These are phyloP conservation scores for Acridotheres tristis DNA, from an alignment of 2,797 vertebrate species.

Conservation along the genomic window DNA sequence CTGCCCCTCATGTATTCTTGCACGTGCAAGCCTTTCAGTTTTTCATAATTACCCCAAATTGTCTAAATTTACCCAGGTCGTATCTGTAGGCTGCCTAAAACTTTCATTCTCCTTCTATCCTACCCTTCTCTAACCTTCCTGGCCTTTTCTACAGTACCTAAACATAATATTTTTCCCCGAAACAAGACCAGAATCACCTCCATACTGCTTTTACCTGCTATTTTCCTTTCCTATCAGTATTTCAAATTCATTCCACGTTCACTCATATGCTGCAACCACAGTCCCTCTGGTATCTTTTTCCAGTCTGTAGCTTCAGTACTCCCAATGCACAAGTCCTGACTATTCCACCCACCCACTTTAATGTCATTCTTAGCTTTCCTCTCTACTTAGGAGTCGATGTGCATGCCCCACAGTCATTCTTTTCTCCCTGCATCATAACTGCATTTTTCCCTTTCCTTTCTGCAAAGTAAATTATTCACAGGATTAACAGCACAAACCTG, in stretches of 20 bases:
- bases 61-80: fast-evolving
- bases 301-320: neutral
- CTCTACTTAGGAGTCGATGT: neutral
- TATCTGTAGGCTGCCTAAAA: neutral
- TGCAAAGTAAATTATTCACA: slow-evolving; percentile 45
- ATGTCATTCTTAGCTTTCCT: neutral
- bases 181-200: neutral
- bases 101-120: neutral
- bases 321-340: neutral
- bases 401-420: neutral
- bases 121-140: neutral
- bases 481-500: slow-evolving; percentile 31
- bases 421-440: neutral
- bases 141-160: neutral
- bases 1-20: fast-evolving
- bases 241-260: neutral
- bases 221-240: neutral
- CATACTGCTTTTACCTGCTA: neutral
- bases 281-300: neutral
- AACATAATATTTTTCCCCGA: neutral
- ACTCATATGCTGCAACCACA: neutral
- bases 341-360: neutral
- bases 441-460: neutral
- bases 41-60: neutral
- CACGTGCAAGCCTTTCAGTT: neutral